Percentiles rank a stretch among this genome's conserved stretches.
Evolutionary conservation across 2,888 invertebrate species (phyloP).

Genomic region (Pyrgus malvae): DNA sequence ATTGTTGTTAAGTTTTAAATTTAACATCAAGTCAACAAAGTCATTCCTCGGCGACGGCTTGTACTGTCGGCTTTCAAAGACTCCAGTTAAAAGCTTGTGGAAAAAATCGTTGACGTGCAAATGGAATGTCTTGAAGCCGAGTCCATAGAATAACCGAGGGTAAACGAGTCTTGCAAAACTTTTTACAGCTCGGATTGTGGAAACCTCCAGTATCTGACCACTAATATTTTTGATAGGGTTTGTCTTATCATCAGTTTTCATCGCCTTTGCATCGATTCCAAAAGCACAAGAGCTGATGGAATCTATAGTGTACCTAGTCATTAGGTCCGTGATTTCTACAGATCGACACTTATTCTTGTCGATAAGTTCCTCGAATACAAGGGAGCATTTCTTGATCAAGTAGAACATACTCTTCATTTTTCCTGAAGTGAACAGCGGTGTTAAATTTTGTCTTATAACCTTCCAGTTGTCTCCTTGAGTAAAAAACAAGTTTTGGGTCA

Average conservation of each 20-base stretch:
- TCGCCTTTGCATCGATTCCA: conserved; percentile 53
- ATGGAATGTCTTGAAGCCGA: conserved; percentile 47
- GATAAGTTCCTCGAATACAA: conserved; percentile 47
- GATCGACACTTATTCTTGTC: conserved; percentile 33
- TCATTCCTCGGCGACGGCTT: conserved; percentile 50
- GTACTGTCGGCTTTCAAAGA: conserved; percentile 46
- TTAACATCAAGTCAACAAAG: conserved; percentile 55
- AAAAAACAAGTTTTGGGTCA: conserved; percentile 50
- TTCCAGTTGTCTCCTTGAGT: conserved; percentile 59
- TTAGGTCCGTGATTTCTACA: conserved; percentile 43
- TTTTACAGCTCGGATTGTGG: conserved; percentile 43
- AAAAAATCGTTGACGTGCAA: conserved; percentile 45
- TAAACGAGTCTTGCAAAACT: conserved; percentile 45
- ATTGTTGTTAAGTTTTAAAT: conserved; percentile 42
- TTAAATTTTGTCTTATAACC: conserved; percentile 56
- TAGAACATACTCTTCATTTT: conserved; percentile 68
- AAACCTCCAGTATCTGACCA: conserved; percentile 43
- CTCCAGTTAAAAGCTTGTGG: conserved; percentile 38
- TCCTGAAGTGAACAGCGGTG: conserved; percentile 56
- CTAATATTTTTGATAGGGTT: conserved; percentile 50
- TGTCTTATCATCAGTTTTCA: conserved; percentile 38
- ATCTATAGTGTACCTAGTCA: conserved; percentile 57
- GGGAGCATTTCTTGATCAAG: conserved; percentile 48
- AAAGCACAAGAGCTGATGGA: conserved; percentile 55
- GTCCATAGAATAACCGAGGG: conserved; percentile 53